These are phyloP conservation scores for Diglossa cyanea DNA, from an alignment of 2,797 vertebrate species.

Conservation along the genomic window DNA sequence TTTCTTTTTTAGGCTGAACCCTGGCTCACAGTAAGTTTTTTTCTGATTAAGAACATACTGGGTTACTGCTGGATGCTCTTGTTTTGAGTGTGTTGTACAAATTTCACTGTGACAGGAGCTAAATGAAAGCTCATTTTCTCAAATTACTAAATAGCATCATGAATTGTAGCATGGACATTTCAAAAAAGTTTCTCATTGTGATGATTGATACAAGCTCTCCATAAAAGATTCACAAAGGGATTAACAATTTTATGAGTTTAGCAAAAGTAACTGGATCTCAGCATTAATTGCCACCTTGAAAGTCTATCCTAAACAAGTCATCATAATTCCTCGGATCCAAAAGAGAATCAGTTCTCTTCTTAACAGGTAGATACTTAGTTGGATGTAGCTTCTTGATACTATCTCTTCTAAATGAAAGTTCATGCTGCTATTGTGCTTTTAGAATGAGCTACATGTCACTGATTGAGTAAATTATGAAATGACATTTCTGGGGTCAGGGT, in stretches of 20 bases:
- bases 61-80: background rate
- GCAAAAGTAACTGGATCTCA: background rate
- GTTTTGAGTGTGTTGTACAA: background rate
- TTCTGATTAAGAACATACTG: background rate
- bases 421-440: background rate
- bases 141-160: background rate
- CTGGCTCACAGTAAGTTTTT: background rate
- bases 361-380: background rate
- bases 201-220: background rate
- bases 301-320: background rate
- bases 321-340: background rate
- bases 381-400: background rate
- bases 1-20: background rate
- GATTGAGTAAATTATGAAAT: background rate
- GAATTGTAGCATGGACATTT: background rate
- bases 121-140: background rate
- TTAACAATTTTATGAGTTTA: background rate
- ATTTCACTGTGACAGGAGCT: background rate
- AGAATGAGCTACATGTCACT: background rate
- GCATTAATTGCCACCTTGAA: background rate
- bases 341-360: background rate
- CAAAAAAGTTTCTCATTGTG: background rate
- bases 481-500: background rate
- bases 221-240: background rate
- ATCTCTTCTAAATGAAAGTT: background rate